Evolutionary conservation across 2,113 vertebrate genomes (phyloP).

Genomic region (Oncorhynchus kisutch): DNA sequence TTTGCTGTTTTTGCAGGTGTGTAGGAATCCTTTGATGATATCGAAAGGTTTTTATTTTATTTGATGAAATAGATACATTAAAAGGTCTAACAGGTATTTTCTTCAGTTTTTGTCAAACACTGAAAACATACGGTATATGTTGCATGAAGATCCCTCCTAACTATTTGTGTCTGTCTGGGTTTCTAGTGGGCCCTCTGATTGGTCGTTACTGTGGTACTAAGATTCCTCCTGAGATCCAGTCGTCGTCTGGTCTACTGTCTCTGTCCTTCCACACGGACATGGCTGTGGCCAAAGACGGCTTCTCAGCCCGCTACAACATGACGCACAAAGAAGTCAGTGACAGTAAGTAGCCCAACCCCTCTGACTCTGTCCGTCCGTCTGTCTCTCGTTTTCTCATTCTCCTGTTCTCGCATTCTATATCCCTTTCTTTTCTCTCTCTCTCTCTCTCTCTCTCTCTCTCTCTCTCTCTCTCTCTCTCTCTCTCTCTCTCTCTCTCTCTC

Average conservation of each 20-base stretch:
- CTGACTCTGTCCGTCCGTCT: conserved; percentile 7
- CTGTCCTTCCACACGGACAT: conserved; percentile 97
- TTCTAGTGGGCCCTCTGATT: conserved; percentile 90
- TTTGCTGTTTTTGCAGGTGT: too few species aligned
- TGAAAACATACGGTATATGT: too few species aligned
- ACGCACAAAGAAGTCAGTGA: conserved; percentile 85
- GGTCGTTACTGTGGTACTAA: conserved; percentile 96
- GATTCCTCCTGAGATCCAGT: conserved; percentile 92
- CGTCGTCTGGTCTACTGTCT: conserved; percentile 89
- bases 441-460: neutral
- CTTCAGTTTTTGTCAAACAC: too few species aligned
- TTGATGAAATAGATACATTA: too few species aligned
- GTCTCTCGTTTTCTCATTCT: conserved; percentile 5
- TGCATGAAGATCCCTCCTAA: too few species aligned
- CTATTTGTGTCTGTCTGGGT: conserved; percentile 20
- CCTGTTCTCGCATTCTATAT: conserved; percentile 16
- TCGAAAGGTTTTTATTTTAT: too few species aligned
- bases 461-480: conserved; percentile 8
- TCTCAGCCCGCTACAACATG: conserved; percentile 95
- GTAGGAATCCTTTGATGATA: too few species aligned
- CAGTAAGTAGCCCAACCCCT: conserved; percentile 78
- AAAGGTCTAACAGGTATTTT: too few species aligned
- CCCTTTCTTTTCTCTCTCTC: conserved; percentile 7
- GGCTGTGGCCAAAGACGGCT: conserved; percentile 97
- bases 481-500: neutral